phyloP scores from a whole-genome alignment of 2,797 vertebrate species.

The Chelon auratus region DNA sequence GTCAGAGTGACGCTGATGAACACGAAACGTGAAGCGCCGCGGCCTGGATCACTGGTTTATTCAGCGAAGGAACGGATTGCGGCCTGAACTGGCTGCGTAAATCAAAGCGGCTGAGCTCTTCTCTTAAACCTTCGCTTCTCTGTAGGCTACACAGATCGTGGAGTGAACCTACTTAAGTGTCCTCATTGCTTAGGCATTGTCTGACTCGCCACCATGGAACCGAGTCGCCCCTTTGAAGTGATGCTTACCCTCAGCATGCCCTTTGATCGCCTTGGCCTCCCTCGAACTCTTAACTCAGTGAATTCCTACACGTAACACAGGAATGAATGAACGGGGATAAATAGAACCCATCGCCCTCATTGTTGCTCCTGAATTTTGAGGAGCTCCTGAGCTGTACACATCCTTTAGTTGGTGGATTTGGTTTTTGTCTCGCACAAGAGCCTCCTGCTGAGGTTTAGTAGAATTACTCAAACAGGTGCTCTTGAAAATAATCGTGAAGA shows the following conservation, averaged over 20 bases:
- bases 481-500: constrained; percentile 17
- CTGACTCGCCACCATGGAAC: neutral
- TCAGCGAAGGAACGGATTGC: no score
- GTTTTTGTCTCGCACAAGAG: constrained; percentile 23
- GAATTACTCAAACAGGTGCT: constrained; percentile 50
- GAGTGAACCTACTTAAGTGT: constrained; percentile 1
- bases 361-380: constrained; percentile 31
- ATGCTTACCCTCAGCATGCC: constrained; percentile 36
- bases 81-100: neutral
- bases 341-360: constrained; percentile 25
- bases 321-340: constrained; percentile 44
- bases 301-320: constrained; percentile 36
- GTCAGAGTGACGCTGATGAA: constrained; percentile 23
- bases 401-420: constrained; percentile 26
- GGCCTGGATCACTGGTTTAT: neutral
- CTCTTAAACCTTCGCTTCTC: neutral
- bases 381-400: neutral
- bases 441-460: constrained; percentile 42
- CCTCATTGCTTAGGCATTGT: constrained; percentile 35
- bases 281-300: constrained; percentile 38
- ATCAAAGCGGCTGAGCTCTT: neutral
- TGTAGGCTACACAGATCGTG: neutral
- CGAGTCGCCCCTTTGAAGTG: constrained; percentile 47
- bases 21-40: neutral
- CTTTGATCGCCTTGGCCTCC: constrained; percentile 61